Evolutionary conservation across 2,888 invertebrate genomes (phyloP).

Genomic region (Hyalella azteca): DNA sequence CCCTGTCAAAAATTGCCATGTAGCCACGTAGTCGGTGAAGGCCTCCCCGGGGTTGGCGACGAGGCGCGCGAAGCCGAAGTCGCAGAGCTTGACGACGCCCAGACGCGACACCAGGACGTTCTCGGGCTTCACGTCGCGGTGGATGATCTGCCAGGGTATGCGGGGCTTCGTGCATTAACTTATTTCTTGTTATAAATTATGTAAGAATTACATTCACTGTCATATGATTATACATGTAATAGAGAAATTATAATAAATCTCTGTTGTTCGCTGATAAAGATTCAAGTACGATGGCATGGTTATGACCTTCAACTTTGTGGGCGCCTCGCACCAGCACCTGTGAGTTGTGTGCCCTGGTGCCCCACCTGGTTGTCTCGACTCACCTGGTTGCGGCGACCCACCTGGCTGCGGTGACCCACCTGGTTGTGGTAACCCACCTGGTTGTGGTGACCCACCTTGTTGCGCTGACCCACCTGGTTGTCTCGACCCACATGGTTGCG

Average conservation of each 20-base stretch:
- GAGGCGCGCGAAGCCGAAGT: slow-evolving; percentile 84
- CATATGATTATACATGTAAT: too few relatives aligned
- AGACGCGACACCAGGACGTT: slow-evolving; percentile 81
- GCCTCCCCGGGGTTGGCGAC: slow-evolving; percentile 74
- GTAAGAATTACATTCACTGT: too few relatives aligned
- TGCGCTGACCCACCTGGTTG: neutral
- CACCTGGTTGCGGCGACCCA: neutral
- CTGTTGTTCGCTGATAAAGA: too few relatives aligned
- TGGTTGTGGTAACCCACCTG: neutral
- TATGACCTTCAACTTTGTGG: too few relatives aligned
- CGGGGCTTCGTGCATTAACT: too few relatives aligned
- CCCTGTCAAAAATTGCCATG: too few relatives aligned
- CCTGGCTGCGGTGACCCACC: neutral
- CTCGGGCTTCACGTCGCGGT: slow-evolving; percentile 88
- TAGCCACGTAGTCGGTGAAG: slow-evolving; percentile 89
- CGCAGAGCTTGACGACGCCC: slow-evolving; percentile 87
- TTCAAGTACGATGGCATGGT: too few relatives aligned
- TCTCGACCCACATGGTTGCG: neutral
- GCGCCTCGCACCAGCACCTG: too few relatives aligned
- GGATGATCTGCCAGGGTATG: slow-evolving; percentile 81
- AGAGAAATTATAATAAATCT: too few relatives aligned
- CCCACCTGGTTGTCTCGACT: too few relatives aligned
- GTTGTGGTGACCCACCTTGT: neutral
- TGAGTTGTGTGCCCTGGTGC: too few relatives aligned
- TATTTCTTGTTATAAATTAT: too few relatives aligned